Base-by-base conservation (phyloP, 2,888 invertebrate genomes). In the Dyspetes luteomarginatus region DNA sequence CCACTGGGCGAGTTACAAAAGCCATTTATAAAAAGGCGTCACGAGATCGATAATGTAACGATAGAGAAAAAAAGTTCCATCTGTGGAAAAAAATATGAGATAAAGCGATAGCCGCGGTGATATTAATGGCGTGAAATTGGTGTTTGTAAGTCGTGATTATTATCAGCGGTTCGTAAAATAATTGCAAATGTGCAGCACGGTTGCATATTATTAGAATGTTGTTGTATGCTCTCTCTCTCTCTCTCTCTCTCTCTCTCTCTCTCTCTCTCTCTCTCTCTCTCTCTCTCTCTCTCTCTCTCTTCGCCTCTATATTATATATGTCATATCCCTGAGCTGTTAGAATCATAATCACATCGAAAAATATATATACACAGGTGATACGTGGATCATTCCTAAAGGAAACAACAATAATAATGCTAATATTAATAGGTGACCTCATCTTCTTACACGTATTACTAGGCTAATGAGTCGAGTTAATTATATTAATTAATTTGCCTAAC, bases 381-480 rank as follows among this genome's bases (percentile, higher is more conserved):
- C 56, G 22, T 41, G 9, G 26, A 62, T 7, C 15, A 62, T 24
- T 15, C 62, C 1, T 26, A 9, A 36, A 36, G 36, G 36, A 43
- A 64, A 22, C n/a, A 7, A 12, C 12, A 22, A 12, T 22, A 24
- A 52, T 24, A 52, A 52, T 22, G 24, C 9, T 22, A 78, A 82
- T 78, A 82, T 81, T 77, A 81, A 81, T 69, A 22, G 68, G 48
- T 43, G 81, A 82, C 48, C 76, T 76, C 82, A 69, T 81, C 81
- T 84, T 76, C 68, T 80, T 73, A n/a, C 68, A 79, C 76, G 72
- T n/a, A n/a, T n/a, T n/a, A n/a, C n/a, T n/a, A n/a, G 45, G 69
- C 86, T 91, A 91, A 90, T 89, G 88, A 90, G 89, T 89, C 85
- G 84, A 84, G 87, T 89, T 89, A 90, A 91, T 91, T 91, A 91